phyloP scores from a whole-genome alignment of 2,113 vertebrate genomes.

The Stomatorhinus ivindoensis region DNA sequence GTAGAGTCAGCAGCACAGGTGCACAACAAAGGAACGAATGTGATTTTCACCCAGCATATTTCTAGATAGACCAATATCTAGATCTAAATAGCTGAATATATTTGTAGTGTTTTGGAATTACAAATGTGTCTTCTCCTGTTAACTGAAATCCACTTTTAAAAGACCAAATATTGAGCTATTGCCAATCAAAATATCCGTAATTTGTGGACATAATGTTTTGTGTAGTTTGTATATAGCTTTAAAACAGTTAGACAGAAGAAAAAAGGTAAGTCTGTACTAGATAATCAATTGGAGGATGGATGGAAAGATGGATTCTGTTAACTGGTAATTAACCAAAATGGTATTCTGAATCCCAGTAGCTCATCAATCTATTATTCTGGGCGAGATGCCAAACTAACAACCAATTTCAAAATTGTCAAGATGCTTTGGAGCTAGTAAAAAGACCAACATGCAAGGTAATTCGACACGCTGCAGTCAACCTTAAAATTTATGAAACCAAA shows the following conservation, averaged over 20 bases:
- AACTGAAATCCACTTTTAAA: neutral
- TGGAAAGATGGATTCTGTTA: neutral
- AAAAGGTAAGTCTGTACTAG: neutral
- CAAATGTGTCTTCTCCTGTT: neutral
- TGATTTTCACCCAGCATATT: neutral
- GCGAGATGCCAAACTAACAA: neutral
- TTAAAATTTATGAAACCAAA: neutral
- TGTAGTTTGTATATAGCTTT: neutral
- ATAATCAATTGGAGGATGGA: neutral
- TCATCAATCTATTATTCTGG: neutral
- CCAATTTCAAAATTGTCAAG: neutral
- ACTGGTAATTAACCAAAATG: neutral
- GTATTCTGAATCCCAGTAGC: neutral
- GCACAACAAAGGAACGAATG: neutral
- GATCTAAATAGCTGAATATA: neutral
- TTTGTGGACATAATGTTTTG: neutral
- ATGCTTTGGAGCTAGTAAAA: neutral
- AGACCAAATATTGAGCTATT: neutral
- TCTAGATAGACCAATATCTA: neutral
- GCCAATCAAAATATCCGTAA: neutral
- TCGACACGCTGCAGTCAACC: neutral
- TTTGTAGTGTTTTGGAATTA: neutral
- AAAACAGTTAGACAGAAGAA: neutral
- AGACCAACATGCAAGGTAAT: neutral
- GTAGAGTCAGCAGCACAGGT: neutral